Evolutionary conservation across 2,113 vertebrate genomes (phyloP).

Genomic region (Caranx ignobilis): DNA sequence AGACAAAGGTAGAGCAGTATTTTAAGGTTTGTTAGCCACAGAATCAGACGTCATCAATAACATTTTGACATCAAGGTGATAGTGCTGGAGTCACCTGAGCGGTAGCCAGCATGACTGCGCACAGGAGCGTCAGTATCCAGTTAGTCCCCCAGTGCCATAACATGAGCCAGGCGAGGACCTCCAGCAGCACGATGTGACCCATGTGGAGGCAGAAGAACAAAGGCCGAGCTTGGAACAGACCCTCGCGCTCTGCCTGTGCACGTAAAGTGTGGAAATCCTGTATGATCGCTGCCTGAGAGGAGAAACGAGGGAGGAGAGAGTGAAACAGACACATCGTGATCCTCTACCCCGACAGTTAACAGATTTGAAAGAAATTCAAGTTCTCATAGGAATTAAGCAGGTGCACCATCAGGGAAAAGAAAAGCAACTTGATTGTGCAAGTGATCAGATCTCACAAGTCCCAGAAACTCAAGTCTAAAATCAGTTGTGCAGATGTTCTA

Average conservation of each 20-base stretch:
- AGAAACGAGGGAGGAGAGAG: conserved; percentile 5
- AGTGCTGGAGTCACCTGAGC: conserved; percentile 87
- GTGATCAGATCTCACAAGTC: neutral
- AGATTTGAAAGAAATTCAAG: neutral
- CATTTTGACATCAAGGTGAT: neutral
- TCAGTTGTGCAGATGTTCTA: conserved; percentile 5
- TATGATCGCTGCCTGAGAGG: conserved; percentile 83
- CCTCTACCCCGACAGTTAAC: neutral
- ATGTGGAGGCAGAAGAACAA: conserved; percentile 91
- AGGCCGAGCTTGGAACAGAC: conserved; percentile 86
- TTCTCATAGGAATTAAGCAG: neutral
- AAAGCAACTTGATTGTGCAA: conserved; percentile 3
- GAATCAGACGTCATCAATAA: neutral
- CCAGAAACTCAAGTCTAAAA: conserved; percentile 22
- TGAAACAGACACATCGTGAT: neutral
- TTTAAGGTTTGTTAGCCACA: neutral
- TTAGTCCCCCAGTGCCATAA: conserved; percentile 87
- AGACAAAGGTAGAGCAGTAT: neutral
- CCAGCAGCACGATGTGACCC: conserved; percentile 90
- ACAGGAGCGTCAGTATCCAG: conserved; percentile 89
- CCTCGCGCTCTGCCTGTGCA: conserved; percentile 83
- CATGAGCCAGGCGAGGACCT: conserved; percentile 86
- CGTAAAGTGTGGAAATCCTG: conserved; percentile 90
- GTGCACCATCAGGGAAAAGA: neutral
- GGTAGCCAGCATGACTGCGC: conserved; percentile 84